Conservation (phyloP, 2,113 vertebrate species). For the Dicentrarchus labrax region DNA sequence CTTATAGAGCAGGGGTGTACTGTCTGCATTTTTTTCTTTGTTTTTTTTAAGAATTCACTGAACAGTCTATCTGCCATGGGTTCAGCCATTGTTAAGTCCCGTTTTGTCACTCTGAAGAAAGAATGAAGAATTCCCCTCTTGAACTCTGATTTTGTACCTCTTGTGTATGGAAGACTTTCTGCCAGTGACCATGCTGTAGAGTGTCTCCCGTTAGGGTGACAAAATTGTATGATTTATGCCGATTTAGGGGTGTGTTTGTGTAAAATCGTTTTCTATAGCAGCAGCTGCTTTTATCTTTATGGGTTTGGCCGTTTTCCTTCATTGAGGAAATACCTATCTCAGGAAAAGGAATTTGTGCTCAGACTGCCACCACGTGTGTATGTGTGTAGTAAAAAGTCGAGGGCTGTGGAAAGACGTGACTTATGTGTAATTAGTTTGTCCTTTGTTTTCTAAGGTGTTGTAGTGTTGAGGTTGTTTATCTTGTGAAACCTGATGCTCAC, state of each 20-base stretch:
- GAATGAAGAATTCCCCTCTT: too few relatives aligned
- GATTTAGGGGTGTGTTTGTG: background rate
- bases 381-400: slow-evolving; percentile 1
- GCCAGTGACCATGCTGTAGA: too few relatives aligned
- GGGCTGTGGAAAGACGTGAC: background rate
- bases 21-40: too few relatives aligned
- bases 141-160: too few relatives aligned
- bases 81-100: too few relatives aligned
- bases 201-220: too few relatives aligned
- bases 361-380: slow-evolving; percentile 12
- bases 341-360: slow-evolving; percentile 40
- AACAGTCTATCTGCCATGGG: too few relatives aligned
- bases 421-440: slow-evolving; percentile 28
- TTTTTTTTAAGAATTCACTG: too few relatives aligned
- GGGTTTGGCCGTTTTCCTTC: slow-evolving; percentile 47
- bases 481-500: background rate
- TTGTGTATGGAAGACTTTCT: too few relatives aligned
- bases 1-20: too few relatives aligned
- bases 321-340: slow-evolving; percentile 76
- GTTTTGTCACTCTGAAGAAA: too few relatives aligned
- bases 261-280: background rate
- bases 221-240: background rate
- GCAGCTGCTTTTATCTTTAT: slow-evolving; percentile 35
- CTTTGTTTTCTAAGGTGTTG: background rate
- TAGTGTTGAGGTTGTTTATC: slow-evolving; percentile 4